A percentile compares a stretch with the other conserved stretches of the same genome.
Conservation (phyloP, 2,888 invertebrate genomes). For the Tyria jacobaeae region DNA sequence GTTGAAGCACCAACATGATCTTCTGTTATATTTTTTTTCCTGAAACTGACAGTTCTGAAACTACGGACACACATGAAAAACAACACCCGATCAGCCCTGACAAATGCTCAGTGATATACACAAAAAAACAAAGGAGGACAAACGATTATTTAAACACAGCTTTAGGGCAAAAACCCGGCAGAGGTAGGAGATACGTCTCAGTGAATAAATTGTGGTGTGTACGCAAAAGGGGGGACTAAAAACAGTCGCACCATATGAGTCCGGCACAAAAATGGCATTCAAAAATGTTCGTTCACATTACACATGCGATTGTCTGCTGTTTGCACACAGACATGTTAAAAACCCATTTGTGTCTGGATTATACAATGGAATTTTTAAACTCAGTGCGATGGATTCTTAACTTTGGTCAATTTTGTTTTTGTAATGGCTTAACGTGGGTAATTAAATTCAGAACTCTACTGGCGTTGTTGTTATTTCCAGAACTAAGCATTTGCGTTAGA, state of each 20-base stretch:
- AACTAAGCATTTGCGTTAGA: too few relatives aligned
- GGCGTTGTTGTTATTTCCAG: background rate
- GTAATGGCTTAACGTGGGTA: slow-evolving; percentile 21
- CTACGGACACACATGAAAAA: slow-evolving; percentile 13
- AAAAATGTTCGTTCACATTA: slow-evolving; percentile 44
- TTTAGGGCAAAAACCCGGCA: slow-evolving; percentile 56
- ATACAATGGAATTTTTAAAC: slow-evolving; percentile 40
- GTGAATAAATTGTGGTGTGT: slow-evolving; percentile 71
- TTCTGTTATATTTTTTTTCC: slow-evolving; percentile 2
- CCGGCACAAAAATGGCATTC: slow-evolving; percentile 45
- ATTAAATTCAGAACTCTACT: background rate
- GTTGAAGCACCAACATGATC: background rate
- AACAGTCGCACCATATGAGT: slow-evolving; percentile 50
- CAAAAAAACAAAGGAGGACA: slow-evolving; percentile 48
- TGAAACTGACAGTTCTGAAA: slow-evolving; percentile 14
- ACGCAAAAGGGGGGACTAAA: slow-evolving; percentile 35
- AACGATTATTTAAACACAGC: slow-evolving; percentile 74
- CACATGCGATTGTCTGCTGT: slow-evolving; percentile 42
- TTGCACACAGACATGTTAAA: slow-evolving; percentile 43
- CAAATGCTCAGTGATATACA: slow-evolving; percentile 31
- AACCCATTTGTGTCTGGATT: slow-evolving; percentile 48
- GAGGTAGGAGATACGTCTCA: slow-evolving; percentile 64
- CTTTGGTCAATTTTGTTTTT: slow-evolving; percentile 21
- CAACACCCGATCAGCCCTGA: slow-evolving; percentile 21
- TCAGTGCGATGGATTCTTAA: slow-evolving; percentile 33